These are phyloP conservation scores for Cyprinodon brontotheroides DNA, from an alignment of 2,113 vertebrate species.

Conservation along the genomic window DNA sequence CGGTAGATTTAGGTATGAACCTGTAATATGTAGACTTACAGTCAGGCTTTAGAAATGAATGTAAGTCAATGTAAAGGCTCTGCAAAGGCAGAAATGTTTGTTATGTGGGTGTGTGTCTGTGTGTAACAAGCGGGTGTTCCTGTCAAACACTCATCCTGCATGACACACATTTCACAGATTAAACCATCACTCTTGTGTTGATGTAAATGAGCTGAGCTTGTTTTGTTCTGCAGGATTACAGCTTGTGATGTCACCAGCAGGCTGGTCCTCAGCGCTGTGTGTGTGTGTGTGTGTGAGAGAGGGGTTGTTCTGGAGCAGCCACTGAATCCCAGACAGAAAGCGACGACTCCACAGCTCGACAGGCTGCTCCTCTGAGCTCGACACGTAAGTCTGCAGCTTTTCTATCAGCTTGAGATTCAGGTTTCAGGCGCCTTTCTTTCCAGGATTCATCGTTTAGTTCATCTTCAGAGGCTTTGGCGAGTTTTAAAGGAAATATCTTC, in stretches of 20 bases:
- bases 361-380: slow-evolving; percentile 43
- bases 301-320: slow-evolving; percentile 21
- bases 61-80: too few relatives aligned
- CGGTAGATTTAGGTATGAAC: too few relatives aligned
- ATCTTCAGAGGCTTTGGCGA: background rate
- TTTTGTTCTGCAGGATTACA: slow-evolving; percentile 52
- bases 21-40: too few relatives aligned
- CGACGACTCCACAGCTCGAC: slow-evolving; percentile 38
- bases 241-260: slow-evolving; percentile 40
- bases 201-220: slow-evolving; percentile 23
- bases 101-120: too few relatives aligned
- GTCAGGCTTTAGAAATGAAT: too few relatives aligned
- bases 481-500: background rate
- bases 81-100: too few relatives aligned
- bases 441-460: background rate
- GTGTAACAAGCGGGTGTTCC: background rate
- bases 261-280: background rate
- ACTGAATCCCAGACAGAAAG: slow-evolving; percentile 44
- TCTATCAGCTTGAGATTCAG: background rate
- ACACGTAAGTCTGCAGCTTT: slow-evolving; percentile 47
- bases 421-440: background rate
- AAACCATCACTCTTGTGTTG: background rate
- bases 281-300: slow-evolving; percentile 2
- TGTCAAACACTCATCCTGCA: background rate
- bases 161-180: background rate